Base-by-base conservation (phyloP, 2,888 invertebrate genomes). In the Coronaproctus castanopsis region DNA sequence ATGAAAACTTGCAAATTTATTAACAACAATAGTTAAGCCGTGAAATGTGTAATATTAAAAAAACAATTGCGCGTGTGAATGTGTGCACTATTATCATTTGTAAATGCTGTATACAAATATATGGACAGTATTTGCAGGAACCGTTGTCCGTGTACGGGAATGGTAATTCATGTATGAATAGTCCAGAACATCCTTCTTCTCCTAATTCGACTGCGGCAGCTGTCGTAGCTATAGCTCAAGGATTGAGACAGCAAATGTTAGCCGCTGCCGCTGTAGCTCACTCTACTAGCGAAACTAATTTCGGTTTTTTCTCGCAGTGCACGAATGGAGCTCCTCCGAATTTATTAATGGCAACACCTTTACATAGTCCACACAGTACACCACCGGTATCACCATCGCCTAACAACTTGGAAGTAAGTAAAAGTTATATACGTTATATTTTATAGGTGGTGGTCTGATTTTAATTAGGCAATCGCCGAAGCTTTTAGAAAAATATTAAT, bases 191-290 rank as follows among this genome's bases (percentile, higher is more conserved):
- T 51, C 76, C 76, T 62, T 76, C 76, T 65, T 71, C 64, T 48
- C 64, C 64, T 14, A 64, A 78, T 62, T 80, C 82, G 2, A 81
- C 82, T 57, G 79, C 79, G 57, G 87, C 87, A 48, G 88, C 88
- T 49, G 87, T 87, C 51, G 87, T 87, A 14, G 86, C 86, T 20
- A 87, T 88, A 59, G 88, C 88, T 19, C 87, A 87, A 74, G 86
- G 86, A 52, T 75, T 88, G 61, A 79, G 87, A 57, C 87, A 88
- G 66, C 88, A 88, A 73, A 87, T 88, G 82, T 82, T 83, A 61
- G 86, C 85, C 1, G 65, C 65, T 18, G 65, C 67, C 2, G 64
- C 65, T 1, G 61, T 62, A 53, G 66, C 66, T 8, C 66, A 67
- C 58, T 65, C 54, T 56, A 61, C 55, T 52, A 55, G 21, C 58